A percentile compares a stretch with the other conserved stretches of the same genome.
Conservation (phyloP, 2,797 vertebrate species). For the Ctenosaura bakeri region DNA sequence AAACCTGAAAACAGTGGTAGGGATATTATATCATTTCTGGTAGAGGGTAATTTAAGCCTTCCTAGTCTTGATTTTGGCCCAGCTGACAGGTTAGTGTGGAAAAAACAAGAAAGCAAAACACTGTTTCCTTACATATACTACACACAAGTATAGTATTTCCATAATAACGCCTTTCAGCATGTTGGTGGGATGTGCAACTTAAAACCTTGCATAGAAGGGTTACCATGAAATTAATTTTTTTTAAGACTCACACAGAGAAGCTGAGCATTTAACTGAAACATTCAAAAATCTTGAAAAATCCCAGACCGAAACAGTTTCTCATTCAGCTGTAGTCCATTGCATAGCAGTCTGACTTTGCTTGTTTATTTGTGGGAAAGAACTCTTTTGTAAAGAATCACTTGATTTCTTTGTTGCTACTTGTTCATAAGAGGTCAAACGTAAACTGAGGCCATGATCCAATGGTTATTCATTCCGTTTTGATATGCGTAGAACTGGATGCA, state of each 20-base stretch:
- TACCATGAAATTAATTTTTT: not conserved
- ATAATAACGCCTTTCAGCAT: not conserved
- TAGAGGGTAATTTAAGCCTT: not conserved
- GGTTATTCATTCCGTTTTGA: not conserved
- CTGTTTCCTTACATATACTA: not conserved
- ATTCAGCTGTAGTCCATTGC: not conserved
- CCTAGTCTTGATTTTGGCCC: not conserved
- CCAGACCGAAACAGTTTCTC: not conserved
- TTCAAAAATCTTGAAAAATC: not conserved
- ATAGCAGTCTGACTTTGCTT: not conserved
- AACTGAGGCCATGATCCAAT: conserved; percentile 5
- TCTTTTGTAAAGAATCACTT: not conserved
- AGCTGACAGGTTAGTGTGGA: not conserved
- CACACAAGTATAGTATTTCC: not conserved
- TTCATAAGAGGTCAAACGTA: conserved; percentile 24
- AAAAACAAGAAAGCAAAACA: not conserved
- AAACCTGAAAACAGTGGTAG: not conserved
- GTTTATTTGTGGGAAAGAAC: not conserved
- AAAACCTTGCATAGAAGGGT: not conserved
- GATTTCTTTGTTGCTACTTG: conserved; percentile 9
- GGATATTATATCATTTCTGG: not conserved
- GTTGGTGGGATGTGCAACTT: not conserved
- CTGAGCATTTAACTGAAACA: conserved; percentile 7
- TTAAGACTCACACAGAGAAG: not conserved
- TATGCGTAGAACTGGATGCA: not conserved